phyloP scores from a whole-genome alignment of 92 coral and sea anemone species.

The Epizoanthus illoricatus region DNA sequence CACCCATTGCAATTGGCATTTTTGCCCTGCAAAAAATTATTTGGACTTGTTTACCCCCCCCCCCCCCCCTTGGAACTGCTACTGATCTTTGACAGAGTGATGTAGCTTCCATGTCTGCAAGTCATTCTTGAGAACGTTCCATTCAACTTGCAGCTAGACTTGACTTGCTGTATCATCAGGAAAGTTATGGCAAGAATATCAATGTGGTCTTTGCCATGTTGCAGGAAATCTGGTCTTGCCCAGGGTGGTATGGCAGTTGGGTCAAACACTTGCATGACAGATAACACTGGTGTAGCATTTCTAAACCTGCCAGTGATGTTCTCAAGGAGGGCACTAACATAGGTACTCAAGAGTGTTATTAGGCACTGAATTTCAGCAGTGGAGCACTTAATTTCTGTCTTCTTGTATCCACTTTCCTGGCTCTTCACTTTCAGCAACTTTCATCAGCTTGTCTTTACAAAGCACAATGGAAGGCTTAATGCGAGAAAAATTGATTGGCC shows the following conservation, averaged over 20 bases:
- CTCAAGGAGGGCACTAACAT: constrained; percentile 25
- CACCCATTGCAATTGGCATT: no score
- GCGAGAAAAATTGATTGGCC: no score
- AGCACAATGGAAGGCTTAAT: no score
- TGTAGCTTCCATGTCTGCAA: constrained; percentile 33
- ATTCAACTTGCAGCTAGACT: constrained; percentile 43
- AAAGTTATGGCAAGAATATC: constrained; percentile 35
- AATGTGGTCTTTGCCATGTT: constrained; percentile 32
- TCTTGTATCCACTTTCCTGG: constrained; percentile 35
- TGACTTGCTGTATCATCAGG: constrained; percentile 31
- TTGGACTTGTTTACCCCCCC: no score
- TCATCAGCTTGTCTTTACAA: no score
- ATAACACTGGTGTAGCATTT: constrained; percentile 32
- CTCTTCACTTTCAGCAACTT: not conserved
- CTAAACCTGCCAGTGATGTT: constrained; percentile 25
- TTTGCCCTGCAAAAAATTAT: no score
- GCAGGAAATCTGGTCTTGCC: constrained; percentile 33
- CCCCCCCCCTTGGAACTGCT: no score
- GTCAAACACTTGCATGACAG: constrained; percentile 46
- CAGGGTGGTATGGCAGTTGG: constrained; percentile 46
- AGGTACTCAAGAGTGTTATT: constrained; percentile 28
- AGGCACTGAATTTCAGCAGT: constrained; percentile 30
- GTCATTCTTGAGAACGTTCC: constrained; percentile 37
- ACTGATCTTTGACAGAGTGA: constrained; percentile 20
- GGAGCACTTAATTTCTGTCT: constrained; percentile 39